A percentile compares a stretch with the other conserved stretches of the same genome.
phyloP scores from a whole-genome alignment of 2,797 vertebrate species.

The Cuculus canorus region DNA sequence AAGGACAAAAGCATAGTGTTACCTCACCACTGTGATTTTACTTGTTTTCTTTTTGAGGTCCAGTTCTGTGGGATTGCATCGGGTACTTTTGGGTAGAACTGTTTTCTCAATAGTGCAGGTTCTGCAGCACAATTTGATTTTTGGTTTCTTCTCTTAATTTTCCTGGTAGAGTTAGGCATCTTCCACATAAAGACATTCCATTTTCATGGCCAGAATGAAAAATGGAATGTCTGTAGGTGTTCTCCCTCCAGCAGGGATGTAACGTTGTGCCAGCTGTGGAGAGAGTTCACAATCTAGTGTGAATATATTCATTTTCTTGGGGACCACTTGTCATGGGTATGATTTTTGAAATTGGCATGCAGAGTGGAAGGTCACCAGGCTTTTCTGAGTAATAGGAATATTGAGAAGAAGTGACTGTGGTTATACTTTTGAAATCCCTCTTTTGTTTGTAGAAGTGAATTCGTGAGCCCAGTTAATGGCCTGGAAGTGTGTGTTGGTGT shows the following conservation, averaged over 20 bases:
- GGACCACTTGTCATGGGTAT: not conserved
- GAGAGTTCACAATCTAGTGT: not conserved
- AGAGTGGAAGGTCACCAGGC: not conserved
- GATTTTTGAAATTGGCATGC: not conserved
- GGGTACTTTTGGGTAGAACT: not conserved
- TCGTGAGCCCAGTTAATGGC: not conserved
- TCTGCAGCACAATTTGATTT: not conserved
- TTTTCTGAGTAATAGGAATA: not conserved
- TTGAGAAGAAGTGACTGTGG: not conserved
- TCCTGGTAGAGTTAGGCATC: not conserved
- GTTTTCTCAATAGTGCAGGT: not conserved
- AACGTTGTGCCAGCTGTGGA: not conserved
- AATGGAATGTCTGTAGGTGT: not conserved
- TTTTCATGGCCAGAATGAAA: not conserved
- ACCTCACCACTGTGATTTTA: not conserved
- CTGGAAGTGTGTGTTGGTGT: not conserved
- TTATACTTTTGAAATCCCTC: not conserved
- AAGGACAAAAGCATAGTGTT: not conserved
- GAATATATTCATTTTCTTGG: not conserved
- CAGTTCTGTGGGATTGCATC: not conserved
- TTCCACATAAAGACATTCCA: fast-evolving
- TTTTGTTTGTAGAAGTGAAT: not conserved
- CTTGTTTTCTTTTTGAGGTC: not conserved
- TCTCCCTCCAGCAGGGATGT: not conserved
- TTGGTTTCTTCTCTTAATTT: not conserved